Evolutionary conservation across 1,140 invertebrate species (phyloP), one percentile per base, ranked within the genome.

Genomic region (Aphaenogaster floridana): DNA sequence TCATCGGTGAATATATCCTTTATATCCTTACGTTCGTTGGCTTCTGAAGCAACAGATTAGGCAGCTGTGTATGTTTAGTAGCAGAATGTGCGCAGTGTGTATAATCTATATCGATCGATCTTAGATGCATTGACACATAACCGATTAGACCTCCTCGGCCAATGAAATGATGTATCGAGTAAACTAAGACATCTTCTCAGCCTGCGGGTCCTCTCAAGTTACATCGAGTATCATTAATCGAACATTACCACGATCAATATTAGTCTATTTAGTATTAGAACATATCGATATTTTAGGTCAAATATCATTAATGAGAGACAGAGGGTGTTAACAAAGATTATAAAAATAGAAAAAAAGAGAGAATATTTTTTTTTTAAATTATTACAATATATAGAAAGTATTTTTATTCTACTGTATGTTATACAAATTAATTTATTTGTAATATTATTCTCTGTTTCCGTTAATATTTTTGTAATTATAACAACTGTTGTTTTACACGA

Each of bases 51-150:
- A 84, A 64, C 69, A 77, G 83, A 79, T 86, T 64, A 79, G 5
- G 36, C 76, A 79, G 63, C 61, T 79, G 39, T 76, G 45, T 83
- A 61, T 45, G 50, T 50, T 78, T 64, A 78, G n/a, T 45, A 39
- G 52, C 15, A 77, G 76, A 78, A 78, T 78, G 34, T n/a, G 50
- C 83, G 21, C 76, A 61, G 79, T 86, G 72, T 86, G 3, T 77
- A 50, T 86, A 79, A 86, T 79, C 72, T 79, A 64, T 42, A 79
- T 79, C 83, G 83, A 86, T 86, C 74, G 74, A 66, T 86, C 74
- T 79, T 86, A 34, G 61, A 64, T 76, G 74, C 72, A 77, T 86
- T 66, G 83, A 86, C 83, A 79, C 72, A 79, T 50, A 64, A 48
- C 74, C 83, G 83, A 86, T 84, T 86, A 79, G 76, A 63, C 17